Evolutionary conservation across 2,113 vertebrate species (phyloP).

Genomic region (Bufo gargarizans): DNA sequence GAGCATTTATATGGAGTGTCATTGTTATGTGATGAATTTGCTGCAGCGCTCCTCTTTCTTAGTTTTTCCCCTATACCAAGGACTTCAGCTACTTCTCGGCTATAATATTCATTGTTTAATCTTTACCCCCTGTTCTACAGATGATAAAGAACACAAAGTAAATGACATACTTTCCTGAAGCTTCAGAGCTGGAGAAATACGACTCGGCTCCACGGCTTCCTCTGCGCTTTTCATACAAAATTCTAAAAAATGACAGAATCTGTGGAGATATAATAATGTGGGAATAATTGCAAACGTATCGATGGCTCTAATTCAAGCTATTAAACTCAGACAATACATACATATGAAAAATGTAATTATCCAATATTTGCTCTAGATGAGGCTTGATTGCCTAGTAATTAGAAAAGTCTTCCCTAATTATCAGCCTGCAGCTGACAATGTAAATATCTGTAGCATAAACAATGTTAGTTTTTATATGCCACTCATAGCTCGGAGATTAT

Average conservation of each 20-base stretch:
- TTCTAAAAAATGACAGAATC: not conserved
- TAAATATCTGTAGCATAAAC: slow-evolving; percentile 6
- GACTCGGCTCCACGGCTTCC: not conserved
- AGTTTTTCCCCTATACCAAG: not conserved
- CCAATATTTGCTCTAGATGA: slow-evolving; percentile 36
- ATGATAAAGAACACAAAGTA: not conserved
- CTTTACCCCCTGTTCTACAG: not conserved
- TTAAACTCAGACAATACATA: slow-evolving; percentile 6
- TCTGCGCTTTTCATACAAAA: not conserved
- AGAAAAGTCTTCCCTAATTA: not conserved
- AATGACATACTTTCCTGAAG: not conserved
- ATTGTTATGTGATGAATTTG: slow-evolving; percentile 39
- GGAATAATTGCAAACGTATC: slow-evolving; percentile 2
- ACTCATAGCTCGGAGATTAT: not conserved
- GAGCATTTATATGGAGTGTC: slow-evolving; percentile 10
- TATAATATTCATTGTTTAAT: not conserved
- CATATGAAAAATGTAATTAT: slow-evolving; percentile 16
- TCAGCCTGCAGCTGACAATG: not conserved
- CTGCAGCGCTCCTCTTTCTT: not conserved
- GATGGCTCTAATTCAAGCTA: slow-evolving; percentile 15
- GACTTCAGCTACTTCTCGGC: not conserved
- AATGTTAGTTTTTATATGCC: not conserved
- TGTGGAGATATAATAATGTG: not conserved
- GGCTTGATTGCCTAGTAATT: slow-evolving; percentile 4
- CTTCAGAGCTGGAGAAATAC: not conserved